These are phyloP conservation scores for Gastrophryne carolinensis DNA, from an alignment of 2,797 vertebrate species.

Conservation along the genomic window DNA sequence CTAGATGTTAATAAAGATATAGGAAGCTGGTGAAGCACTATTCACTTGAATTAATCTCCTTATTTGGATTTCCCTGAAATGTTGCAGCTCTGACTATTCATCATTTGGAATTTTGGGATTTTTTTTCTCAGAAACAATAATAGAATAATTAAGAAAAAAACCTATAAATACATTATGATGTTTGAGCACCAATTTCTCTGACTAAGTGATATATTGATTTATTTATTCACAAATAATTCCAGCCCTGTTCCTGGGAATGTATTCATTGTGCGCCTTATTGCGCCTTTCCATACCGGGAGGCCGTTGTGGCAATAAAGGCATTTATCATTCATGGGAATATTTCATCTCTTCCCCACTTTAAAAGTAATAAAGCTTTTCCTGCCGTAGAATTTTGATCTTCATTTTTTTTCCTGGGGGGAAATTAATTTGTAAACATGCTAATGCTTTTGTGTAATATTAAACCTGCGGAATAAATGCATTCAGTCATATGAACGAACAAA, in stretches of 20 bases:
- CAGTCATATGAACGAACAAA: conserved; percentile 73
- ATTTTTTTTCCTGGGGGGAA: conserved; percentile 74
- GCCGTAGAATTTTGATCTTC: conserved; percentile 71
- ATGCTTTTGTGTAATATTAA: conserved; percentile 76
- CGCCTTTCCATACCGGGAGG: conserved; percentile 66
- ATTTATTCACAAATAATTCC: conserved; percentile 35
- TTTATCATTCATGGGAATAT: conserved; percentile 72
- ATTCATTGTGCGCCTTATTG: conserved; percentile 46
- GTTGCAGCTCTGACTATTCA: neutral
- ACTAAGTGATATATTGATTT: conserved; percentile 34
- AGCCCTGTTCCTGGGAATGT: neutral
- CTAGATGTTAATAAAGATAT: too few species aligned
- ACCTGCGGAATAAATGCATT: conserved; percentile 72
- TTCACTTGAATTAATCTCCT: neutral
- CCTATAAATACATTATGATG: neutral
- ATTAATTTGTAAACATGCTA: conserved; percentile 82
- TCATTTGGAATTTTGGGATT: neutral
- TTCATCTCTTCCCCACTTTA: conserved; percentile 70
- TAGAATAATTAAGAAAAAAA: neutral
- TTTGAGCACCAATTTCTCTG: neutral
- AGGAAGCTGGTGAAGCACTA: too few species aligned
- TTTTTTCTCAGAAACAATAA: neutral
- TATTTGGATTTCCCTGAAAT: neutral
- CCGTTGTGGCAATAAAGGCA: conserved; percentile 68
- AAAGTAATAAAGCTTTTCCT: conserved; percentile 74